phyloP scores from a whole-genome alignment of 92 coral and sea anemone genomes.

The Palythoa heliodiscus region DNA sequence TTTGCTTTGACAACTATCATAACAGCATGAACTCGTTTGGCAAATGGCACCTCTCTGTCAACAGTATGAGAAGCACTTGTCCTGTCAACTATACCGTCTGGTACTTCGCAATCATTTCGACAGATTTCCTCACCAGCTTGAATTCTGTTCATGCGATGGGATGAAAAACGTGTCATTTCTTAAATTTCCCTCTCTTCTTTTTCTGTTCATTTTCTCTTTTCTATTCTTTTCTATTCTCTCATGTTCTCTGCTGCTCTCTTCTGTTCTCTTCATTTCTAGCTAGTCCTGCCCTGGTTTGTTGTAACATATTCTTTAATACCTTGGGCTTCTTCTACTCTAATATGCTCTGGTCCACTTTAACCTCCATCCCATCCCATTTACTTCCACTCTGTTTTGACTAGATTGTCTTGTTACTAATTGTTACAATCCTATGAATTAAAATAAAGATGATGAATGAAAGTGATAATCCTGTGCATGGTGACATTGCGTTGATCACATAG shows the following conservation, averaged over 20 bases:
- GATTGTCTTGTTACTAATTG: too few species aligned
- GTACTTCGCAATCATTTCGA: conserved; percentile 39
- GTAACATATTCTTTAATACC: too few species aligned
- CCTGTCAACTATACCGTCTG: not conserved
- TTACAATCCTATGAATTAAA: too few species aligned
- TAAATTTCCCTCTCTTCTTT: not conserved
- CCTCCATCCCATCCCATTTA: too few species aligned
- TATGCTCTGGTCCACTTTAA: too few species aligned
- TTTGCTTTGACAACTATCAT: conserved; percentile 25
- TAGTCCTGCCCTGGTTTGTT: too few species aligned
- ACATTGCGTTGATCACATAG: not conserved
- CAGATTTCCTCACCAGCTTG: conserved; percentile 55
- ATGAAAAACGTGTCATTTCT: not conserved
- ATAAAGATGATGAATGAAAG: too few species aligned
- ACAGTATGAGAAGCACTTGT: not conserved
- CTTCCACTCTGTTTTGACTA: too few species aligned
- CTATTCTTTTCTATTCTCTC: not conserved
- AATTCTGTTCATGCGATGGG: conserved; percentile 41
- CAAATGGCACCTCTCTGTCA: conserved; percentile 32
- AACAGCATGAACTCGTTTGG: conserved; percentile 64
- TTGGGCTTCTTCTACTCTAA: too few species aligned
- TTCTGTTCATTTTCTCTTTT: not conserved
- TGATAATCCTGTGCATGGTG: not conserved
- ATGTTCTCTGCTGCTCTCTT: too few species aligned
- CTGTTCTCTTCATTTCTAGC: too few species aligned